These are phyloP conservation scores for Diadegma fenestrale DNA, from an alignment of 2,888 invertebrate species.

Conservation along the genomic window DNA sequence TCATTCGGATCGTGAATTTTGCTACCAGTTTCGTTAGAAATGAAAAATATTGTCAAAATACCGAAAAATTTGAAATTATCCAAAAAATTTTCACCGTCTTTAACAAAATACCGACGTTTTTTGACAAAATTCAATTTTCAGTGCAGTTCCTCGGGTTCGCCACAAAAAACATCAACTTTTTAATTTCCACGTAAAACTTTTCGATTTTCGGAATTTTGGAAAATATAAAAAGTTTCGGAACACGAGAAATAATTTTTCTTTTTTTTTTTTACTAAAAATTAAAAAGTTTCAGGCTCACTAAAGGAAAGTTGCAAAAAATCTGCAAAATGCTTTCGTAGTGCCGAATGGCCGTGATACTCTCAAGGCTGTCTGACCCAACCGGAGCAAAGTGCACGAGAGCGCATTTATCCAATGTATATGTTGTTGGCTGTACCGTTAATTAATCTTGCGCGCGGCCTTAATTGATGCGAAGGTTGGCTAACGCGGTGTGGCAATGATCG, in stretches of 20 bases:
- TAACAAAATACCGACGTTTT: no score
- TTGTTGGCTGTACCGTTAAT: slow-evolving; percentile 53
- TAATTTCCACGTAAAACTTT: not conserved
- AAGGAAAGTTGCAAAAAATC: no score
- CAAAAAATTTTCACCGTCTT: no score
- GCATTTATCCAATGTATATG: slow-evolving; percentile 58
- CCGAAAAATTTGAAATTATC: no score
- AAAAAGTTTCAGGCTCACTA: no score
- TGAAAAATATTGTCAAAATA: no score
- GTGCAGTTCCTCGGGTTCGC: slow-evolving; percentile 36
- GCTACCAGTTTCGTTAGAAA: no score
- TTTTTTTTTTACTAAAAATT: no score
- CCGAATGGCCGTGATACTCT: not conserved
- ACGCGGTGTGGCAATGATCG: slow-evolving; percentile 25
- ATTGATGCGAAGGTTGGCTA: slow-evolving; percentile 65
- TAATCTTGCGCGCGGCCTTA: slow-evolving; percentile 67
- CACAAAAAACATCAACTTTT: not conserved
- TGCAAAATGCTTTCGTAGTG: not conserved
- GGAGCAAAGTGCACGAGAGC: not conserved
- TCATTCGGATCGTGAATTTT: no score
- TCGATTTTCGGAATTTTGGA: not conserved
- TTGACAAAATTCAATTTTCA: no score
- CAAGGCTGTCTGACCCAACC: slow-evolving; percentile 46
- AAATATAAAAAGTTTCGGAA: no score
- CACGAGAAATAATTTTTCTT: no score